phyloP scores from a whole-genome alignment of 2,888 invertebrate species.

The Luperina nickerlii region DNA sequence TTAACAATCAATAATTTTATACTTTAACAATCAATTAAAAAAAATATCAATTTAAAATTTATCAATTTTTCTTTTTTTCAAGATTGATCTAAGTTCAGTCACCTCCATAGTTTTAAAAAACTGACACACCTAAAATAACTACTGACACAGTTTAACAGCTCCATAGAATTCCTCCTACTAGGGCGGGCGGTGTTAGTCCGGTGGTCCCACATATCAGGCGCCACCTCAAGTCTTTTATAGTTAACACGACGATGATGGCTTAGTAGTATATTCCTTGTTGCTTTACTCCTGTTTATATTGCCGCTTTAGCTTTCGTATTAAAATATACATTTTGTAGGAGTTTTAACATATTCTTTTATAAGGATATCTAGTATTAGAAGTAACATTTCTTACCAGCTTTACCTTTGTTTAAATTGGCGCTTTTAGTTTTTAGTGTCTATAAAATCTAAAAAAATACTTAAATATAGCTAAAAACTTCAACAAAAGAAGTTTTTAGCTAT shows the following conservation, averaged over 20 bases:
- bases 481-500: background rate
- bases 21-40: too few relatives aligned
- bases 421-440: too few relatives aligned
- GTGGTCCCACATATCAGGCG: constrained; percentile 87
- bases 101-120: too few relatives aligned
- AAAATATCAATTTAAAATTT: too few relatives aligned
- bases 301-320: constrained; percentile 15
- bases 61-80: too few relatives aligned
- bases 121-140: constrained; percentile 51
- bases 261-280: constrained; percentile 66
- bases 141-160: constrained; percentile 55
- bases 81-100: background rate
- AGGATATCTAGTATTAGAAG: too few relatives aligned
- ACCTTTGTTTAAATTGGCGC: too few relatives aligned
- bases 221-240: constrained; percentile 81
- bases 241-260: constrained; percentile 73
- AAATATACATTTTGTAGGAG: background rate
- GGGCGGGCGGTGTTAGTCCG: constrained; percentile 78
- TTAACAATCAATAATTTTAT: too few relatives aligned
- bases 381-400: too few relatives aligned
- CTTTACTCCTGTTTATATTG: constrained; percentile 50
- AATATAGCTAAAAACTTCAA: too few relatives aligned
- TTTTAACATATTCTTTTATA: background rate
- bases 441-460: too few relatives aligned
- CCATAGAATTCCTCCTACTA: constrained; percentile 59